A percentile compares a stretch with the other conserved stretches of the same genome.
phyloP scores from a whole-genome alignment of 2,797 vertebrate genomes.

The Limosa lapponica region DNA sequence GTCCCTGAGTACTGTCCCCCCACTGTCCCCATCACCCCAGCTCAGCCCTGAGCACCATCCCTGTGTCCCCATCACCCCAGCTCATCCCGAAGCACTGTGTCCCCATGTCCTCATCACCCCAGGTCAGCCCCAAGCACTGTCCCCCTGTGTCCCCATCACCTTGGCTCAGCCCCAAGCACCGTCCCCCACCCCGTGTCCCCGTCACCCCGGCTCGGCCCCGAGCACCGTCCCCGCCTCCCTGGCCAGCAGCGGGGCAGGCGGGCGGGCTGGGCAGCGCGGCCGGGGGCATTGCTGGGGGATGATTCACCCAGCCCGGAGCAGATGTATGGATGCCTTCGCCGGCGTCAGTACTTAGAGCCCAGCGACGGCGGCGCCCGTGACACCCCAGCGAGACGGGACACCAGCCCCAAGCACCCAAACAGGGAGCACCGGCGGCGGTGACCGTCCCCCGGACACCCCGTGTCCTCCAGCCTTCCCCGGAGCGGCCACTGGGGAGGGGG shows the following conservation, averaged over 20 bases:
- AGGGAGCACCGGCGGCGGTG: not conserved
- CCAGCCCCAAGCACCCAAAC: not conserved
- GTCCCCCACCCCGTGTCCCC: not conserved
- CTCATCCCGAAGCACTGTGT: no score
- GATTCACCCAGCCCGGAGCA: constrained; percentile 47
- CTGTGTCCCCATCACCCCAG: no score
- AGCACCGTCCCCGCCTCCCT: not conserved
- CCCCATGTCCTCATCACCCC: no score
- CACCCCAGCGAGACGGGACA: not conserved
- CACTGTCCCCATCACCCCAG: not conserved
- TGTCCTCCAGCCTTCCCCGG: not conserved
- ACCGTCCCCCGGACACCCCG: not conserved
- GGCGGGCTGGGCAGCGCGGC: not conserved
- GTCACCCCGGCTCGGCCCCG: not conserved
- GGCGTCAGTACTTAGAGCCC: constrained; percentile 43
- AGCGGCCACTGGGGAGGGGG: accelerated
- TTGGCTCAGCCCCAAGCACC: not conserved
- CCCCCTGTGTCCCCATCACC: not conserved
- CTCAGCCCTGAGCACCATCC: not conserved
- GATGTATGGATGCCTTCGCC: not conserved
- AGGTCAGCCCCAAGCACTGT: not conserved
- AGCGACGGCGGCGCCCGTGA: not conserved
- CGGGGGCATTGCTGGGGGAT: constrained; percentile 16
- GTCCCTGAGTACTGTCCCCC: no score
- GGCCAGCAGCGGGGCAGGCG: not conserved